Base-by-base conservation (phyloP, 2,888 invertebrate species). In the Cryptosula pallasiana region DNA sequence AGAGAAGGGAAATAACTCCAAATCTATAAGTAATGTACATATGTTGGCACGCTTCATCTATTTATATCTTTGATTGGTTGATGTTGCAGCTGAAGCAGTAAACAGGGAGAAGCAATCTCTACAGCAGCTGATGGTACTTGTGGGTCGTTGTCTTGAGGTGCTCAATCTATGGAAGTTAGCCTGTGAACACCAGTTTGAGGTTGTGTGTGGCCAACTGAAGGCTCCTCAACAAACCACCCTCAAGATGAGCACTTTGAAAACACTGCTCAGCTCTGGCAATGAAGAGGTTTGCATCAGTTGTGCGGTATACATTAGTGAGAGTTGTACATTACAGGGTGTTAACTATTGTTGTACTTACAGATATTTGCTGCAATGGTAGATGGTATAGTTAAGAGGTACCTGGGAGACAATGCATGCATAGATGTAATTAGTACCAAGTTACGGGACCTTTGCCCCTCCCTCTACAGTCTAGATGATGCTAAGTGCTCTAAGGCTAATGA, bases 381-480 rank as follows among this genome's bases (percentile, higher is more conserved):
- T 54, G 90, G 92, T 69, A 86, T 98, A 20, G 92, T 98, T 71
- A 92, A 93, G 77, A 91, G 93, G 73, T 99, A 98, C 86, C 88
- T 99, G 25, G 91, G 91, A 73, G 98, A 99, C 83, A 94, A 95
- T 82, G 96, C 97, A 0, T 93, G 94, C 0, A 94, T 96, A 0
- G 94, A 94, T 82, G 90, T 93, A 0, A 93, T 99, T 75, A 96
- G 94, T 74, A 88, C 89, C 32, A 91, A 91, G 81, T 86, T 99
- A 72, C 88, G 96, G 69, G 92, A 94, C 79, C 89, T 94, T 0
- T 99, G 98, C 81, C 98, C 99, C 0, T 91, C 92, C 77, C 87
- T 99, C 34, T 99, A 96, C 83, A 91, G 92, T 75, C 91, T 91
- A 79, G 97, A 98, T 87, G 98, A 99, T 86, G 97, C 96, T 1